These are phyloP conservation scores for Syrrhaptes paradoxus DNA, from an alignment of 2,113 vertebrate genomes.

Conservation along the genomic window DNA sequence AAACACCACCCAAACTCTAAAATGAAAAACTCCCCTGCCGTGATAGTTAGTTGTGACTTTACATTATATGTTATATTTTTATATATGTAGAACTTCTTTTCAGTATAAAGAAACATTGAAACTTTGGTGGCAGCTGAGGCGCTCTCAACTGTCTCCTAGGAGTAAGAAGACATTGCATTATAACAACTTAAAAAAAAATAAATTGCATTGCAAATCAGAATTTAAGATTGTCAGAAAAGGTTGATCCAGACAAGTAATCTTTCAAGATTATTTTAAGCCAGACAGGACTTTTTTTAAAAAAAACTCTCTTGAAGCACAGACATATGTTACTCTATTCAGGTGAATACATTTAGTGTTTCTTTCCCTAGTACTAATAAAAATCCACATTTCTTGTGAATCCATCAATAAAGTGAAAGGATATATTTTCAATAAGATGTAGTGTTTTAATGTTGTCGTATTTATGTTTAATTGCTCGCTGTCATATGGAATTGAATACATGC, in stretches of 20 bases:
- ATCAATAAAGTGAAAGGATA: not conserved
- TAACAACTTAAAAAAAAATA: conserved; percentile 50
- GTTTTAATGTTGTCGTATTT: not conserved
- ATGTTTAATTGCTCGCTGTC: not conserved
- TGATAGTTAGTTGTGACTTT: conserved; percentile 63
- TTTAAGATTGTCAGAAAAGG: not conserved
- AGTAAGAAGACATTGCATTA: conserved; percentile 65
- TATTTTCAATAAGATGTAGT: not conserved
- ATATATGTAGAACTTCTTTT: conserved; percentile 71
- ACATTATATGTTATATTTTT: conserved; percentile 65
- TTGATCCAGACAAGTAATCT: conserved; percentile 17
- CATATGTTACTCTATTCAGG: conserved; percentile 1
- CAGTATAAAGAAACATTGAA: conserved; percentile 55
- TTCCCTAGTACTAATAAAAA: not conserved
- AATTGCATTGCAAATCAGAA: conserved; percentile 56
- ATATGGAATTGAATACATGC: not conserved
- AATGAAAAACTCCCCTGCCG: conserved; percentile 60
- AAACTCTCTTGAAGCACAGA: not conserved
- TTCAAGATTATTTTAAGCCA: conserved; percentile 41
- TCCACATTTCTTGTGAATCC: not conserved
- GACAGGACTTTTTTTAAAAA: not conserved
- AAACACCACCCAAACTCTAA: conserved; percentile 65
- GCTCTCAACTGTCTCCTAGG: conserved; percentile 65
- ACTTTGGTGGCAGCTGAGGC: conserved; percentile 62
- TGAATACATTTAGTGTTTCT: not conserved